Base-by-base conservation (phyloP, 1,140 invertebrate species). In the Phortica variegata region DNA sequence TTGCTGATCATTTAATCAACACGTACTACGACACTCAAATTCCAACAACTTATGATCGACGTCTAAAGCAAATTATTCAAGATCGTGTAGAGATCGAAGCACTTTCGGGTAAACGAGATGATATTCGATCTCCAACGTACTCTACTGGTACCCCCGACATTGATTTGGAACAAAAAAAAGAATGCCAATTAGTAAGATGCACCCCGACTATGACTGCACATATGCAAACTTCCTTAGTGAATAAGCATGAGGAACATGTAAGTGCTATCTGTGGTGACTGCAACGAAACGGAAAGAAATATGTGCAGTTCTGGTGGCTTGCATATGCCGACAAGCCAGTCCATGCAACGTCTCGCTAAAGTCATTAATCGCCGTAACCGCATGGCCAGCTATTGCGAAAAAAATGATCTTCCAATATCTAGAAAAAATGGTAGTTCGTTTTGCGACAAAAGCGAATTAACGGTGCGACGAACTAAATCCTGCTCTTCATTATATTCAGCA, bases 301-400 rank as follows among this genome's bases (percentile, higher is more conserved):
- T 78, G 2, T 84, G 82, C 56, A 75, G 77, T 6, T 75, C 75
- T 18, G 82, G 82, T 12, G 82, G 83, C 2, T 60, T 85, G 6
- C 83, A 84, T 49, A 84, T 85, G 81, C 82, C 84, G n/a, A 80
- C 80, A 47, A 78, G 77, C 29, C 71, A 72, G 47, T 82, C 81
- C 36, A 79, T 88, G 61, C 76, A 78, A 41, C 78, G 84, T 58
- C 83, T 90, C 57, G 82, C 83, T 34, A 80, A 81, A 49, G 79
- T 81, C 37, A 80, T 88, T 13, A 82, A 80, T 49, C 57, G 79
- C 9, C 65, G 72, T 10, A 70, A 51, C 51, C 68, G 72, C n/a
- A 65, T 71, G 56, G 52, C 57, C n/a, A 75, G 68, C 31, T 69
- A 72, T 23, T 72, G 72, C 41, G 65, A 56, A 38, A 70, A 72